Base-by-base conservation (phyloP, 2,888 invertebrate species). In the Spicauda simplicius region DNA sequence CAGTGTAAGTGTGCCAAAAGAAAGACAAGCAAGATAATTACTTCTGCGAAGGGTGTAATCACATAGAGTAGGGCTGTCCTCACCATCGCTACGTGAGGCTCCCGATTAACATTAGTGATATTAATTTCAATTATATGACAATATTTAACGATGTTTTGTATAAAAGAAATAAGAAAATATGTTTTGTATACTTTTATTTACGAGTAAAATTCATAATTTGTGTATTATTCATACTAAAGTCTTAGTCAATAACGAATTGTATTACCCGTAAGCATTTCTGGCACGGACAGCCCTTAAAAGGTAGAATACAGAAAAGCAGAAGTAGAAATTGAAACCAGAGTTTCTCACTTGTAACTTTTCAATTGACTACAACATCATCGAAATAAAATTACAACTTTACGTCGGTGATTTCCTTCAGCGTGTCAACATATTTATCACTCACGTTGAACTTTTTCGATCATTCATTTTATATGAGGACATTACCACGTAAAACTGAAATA, bases 391-490 rank as follows among this genome's bases (percentile, higher is more conserved):
- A 8, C 19, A 61, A 56, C 20, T 61, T 56, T 11, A 55, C 58
- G 50, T 1, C 14, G 64, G 18, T 61, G 12, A 37, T 41, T 20
- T 66, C 48, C 54, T 45, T 55, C 65, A 18, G 2, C 19, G 41
- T 65, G 54, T 45, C 54, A 48, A 66, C 55, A 33, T 25, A 60
- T 60, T 66, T 61, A 50, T 66, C 55, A 48, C 48, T 55, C 55
- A n/a, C 20, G 25, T 25, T 60, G 37, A 59, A 68, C 45, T 59
- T 68, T 64, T 55, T 64, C 59, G 45, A 70, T 69, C 68, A 68
- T 69, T 70, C 60, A 65, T 69, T 61, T 69, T 64, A 63, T 68
- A 70, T 65, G 64, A 63, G 59, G 63, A 64, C 57, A 55, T 70
- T 58, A 61, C 60, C 41, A 48, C 54, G 67, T 20, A 14, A 52